Percentiles rank a stretch among this genome's conserved stretches.
Conservation (phyloP, 2,797 vertebrate species). For the Mormyrus hasselquistii region DNA sequence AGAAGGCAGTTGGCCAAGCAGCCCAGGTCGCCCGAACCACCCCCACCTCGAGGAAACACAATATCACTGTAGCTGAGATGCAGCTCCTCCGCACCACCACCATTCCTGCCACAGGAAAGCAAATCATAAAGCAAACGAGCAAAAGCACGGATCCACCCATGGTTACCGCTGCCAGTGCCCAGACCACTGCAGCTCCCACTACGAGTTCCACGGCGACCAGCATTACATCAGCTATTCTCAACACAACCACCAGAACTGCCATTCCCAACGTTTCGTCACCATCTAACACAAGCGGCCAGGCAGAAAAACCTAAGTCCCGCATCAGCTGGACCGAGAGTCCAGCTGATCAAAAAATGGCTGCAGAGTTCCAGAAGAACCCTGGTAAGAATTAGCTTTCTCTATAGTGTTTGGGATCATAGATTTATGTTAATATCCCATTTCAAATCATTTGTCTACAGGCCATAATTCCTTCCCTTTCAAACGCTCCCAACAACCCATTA, state of each 20-base stretch:
- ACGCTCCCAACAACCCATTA: neutral
- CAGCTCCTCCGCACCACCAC: neutral
- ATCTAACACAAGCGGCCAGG: constrained; percentile 22
- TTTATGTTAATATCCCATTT: neutral
- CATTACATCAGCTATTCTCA: constrained; percentile 16
- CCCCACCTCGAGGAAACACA: neutral
- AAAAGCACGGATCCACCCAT: constrained; percentile 21
- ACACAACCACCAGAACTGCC: neutral
- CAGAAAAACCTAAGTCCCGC: constrained; percentile 34
- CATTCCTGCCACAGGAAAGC: neutral
- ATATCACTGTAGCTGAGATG: neutral
- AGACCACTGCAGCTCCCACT: constrained; percentile 25
- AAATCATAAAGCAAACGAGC: neutral
- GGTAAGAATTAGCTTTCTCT: constrained; percentile 41
- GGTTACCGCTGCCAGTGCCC: constrained; percentile 18
- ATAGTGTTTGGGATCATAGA: neutral
- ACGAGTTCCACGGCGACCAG: constrained; percentile 25
- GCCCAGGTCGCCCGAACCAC: neutral
- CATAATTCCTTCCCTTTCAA: neutral
- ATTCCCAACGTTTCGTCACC: neutral
- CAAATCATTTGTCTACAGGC: neutral
- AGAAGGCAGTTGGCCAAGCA: constrained; percentile 21
- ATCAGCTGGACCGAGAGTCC: constrained; percentile 59
- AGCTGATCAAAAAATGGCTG: constrained; percentile 36
- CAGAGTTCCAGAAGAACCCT: constrained; percentile 48